Percentiles rank a stretch among this genome's conserved stretches.
Conservation (phyloP, 2,797 vertebrate species). For the Fringilla coelebs region DNA sequence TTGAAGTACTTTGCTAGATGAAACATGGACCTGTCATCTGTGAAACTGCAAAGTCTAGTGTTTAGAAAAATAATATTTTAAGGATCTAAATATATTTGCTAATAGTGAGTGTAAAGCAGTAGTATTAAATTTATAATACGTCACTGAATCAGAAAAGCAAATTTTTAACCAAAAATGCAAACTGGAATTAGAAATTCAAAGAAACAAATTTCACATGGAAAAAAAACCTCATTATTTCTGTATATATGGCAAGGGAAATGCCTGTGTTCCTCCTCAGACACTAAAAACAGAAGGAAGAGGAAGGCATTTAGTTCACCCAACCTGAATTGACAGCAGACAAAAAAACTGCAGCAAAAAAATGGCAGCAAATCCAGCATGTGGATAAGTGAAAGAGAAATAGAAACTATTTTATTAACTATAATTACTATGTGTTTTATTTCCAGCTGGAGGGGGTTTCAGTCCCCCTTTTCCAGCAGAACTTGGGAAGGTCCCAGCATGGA, state of each 20-base stretch:
- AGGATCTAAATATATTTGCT: neutral
- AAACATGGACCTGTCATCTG: neutral
- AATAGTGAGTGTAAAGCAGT: neutral
- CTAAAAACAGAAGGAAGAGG: neutral
- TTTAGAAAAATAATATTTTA: constrained; percentile 21
- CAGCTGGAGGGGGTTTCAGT: neutral
- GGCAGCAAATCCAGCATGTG: neutral
- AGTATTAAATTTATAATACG: neutral
- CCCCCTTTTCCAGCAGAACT: neutral
- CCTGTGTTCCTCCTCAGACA: neutral
- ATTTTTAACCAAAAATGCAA: neutral
- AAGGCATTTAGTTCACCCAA: neutral
- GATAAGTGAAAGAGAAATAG: neutral
- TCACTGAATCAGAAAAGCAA: neutral
- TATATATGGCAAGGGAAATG: neutral
- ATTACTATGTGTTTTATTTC: neutral
- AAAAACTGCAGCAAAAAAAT: neutral
- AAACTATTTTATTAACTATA: neutral
- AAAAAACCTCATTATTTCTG: neutral
- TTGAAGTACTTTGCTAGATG: constrained; percentile 19
- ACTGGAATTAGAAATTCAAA: neutral
- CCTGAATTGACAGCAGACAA: neutral
- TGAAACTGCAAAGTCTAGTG: neutral
- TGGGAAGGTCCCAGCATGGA: neutral
- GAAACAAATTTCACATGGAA: neutral